Conservation (phyloP, 2,797 vertebrate species). For the Peromyscus nudipes region DNA sequence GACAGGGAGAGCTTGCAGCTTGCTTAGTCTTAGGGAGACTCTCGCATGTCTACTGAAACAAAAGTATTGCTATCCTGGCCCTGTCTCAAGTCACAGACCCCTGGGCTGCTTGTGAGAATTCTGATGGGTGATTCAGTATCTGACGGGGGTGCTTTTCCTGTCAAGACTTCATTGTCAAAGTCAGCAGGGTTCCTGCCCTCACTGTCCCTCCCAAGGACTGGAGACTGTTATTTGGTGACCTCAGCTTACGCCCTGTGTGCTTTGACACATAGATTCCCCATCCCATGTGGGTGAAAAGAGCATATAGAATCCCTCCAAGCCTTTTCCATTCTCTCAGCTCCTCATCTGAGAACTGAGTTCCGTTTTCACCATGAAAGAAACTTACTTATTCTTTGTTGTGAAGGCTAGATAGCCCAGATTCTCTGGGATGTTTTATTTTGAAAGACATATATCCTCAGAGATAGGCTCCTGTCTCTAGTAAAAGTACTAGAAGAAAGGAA, state of each 20-base stretch:
- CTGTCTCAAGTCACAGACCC: neutral
- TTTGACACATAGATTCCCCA: neutral
- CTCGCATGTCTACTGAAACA: neutral
- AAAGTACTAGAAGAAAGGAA: neutral
- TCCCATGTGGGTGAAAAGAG: neutral
- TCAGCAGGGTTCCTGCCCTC: neutral
- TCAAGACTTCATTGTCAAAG: neutral
- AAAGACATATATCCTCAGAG: neutral
- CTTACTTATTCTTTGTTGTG: neutral
- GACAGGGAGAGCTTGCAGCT: neutral
- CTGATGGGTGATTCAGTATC: neutral
- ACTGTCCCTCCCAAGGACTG: neutral
- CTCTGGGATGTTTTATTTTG: slow-evolving; percentile 15
- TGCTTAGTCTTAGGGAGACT: neutral
- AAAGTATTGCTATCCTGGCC: neutral
- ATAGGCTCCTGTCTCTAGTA: neutral
- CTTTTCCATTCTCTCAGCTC: neutral
- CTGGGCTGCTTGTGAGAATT: neutral
- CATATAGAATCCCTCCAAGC: neutral
- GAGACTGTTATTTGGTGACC: neutral
- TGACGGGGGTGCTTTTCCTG: neutral
- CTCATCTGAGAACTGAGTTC: neutral
- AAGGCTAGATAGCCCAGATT: neutral
- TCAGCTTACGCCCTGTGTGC: neutral
- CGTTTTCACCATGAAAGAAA: neutral